Evolutionary conservation across 2,888 invertebrate species (phyloP).

Genomic region (Tiphia femorata): DNA sequence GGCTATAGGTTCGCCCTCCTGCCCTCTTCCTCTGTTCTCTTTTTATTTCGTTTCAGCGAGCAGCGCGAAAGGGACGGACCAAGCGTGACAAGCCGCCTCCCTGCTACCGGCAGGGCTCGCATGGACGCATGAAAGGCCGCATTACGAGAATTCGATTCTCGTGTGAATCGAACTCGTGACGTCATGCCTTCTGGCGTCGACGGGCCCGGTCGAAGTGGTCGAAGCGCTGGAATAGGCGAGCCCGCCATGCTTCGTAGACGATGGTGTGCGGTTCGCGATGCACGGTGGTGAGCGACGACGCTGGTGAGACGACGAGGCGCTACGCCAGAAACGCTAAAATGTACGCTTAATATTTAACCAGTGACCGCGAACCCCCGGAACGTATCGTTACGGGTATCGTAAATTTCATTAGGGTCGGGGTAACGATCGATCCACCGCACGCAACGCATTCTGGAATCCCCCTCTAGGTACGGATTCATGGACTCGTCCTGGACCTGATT

Average conservation of each 20-base stretch:
- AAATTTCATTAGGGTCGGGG: conserved; percentile 31
- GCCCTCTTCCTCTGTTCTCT: too few relatives aligned
- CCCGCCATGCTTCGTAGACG: too few relatives aligned
- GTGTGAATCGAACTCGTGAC: conserved; percentile 32
- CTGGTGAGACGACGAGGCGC: conserved; percentile 31
- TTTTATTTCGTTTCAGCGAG: not conserved
- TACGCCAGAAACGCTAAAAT: conserved; percentile 44
- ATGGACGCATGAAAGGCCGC: not conserved
- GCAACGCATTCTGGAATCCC: too few relatives aligned
- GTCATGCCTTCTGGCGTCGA: not conserved
- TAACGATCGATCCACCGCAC: too few relatives aligned
- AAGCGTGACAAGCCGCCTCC: not conserved
- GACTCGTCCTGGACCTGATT: too few relatives aligned
- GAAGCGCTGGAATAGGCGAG: too few relatives aligned
- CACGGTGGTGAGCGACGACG: not conserved
- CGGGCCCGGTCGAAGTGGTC: too few relatives aligned
- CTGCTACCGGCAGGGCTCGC: too few relatives aligned
- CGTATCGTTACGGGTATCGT: not conserved
- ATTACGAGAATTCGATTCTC: conserved; percentile 27
- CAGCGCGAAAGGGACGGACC: not conserved
- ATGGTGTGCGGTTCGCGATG: not conserved
- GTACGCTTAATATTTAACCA: conserved; percentile 45
- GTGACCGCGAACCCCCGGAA: conserved; percentile 27
- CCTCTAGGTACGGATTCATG: too few relatives aligned
- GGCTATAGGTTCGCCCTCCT: not conserved